phyloP scores from a whole-genome alignment of 64 coral and sea anemone species.

The Stylophora pistillata region DNA sequence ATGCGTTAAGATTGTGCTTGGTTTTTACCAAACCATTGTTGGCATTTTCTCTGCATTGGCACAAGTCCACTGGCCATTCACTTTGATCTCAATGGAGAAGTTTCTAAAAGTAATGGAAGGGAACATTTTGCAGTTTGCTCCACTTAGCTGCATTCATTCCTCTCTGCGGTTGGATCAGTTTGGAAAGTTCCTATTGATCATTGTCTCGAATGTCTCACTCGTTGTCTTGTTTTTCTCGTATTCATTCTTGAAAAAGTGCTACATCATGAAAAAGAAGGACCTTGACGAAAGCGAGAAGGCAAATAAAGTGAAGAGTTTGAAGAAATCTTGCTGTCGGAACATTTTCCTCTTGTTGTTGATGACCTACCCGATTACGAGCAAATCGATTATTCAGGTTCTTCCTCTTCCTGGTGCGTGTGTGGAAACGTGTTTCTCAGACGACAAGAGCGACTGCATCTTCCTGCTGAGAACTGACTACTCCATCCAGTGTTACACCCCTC shows the following conservation, averaged over 20 bases:
- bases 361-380: conserved; percentile 41
- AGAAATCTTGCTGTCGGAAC: conserved; percentile 48
- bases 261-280: conserved; percentile 22
- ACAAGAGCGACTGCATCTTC: conserved; percentile 7
- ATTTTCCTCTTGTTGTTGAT: conserved; percentile 38
- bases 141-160: conserved; percentile 54
- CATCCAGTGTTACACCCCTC: conserved; percentile 28
- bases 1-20: conserved; percentile 81
- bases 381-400: conserved; percentile 41
- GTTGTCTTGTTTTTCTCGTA: conserved; percentile 47
- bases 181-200: conserved; percentile 30
- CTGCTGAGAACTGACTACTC: conserved; percentile 27
- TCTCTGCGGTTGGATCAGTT: conserved; percentile 38
- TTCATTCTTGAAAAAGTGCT: conserved; percentile 2
- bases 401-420: conserved; percentile 26
- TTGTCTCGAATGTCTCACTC: conserved; percentile 37
- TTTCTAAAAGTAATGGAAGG: conserved; percentile 55
- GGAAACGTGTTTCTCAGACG: conserved; percentile 8
- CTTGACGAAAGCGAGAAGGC: neutral
- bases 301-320: conserved; percentile 1
- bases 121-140: conserved; percentile 74
- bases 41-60: conserved; percentile 70
- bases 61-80: conserved; percentile 63
- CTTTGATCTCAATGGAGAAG: conserved; percentile 72
- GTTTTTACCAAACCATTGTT: conserved; percentile 82